phyloP scores from a whole-genome alignment of 2,888 invertebrate species.

The Tetranychus piercei region DNA sequence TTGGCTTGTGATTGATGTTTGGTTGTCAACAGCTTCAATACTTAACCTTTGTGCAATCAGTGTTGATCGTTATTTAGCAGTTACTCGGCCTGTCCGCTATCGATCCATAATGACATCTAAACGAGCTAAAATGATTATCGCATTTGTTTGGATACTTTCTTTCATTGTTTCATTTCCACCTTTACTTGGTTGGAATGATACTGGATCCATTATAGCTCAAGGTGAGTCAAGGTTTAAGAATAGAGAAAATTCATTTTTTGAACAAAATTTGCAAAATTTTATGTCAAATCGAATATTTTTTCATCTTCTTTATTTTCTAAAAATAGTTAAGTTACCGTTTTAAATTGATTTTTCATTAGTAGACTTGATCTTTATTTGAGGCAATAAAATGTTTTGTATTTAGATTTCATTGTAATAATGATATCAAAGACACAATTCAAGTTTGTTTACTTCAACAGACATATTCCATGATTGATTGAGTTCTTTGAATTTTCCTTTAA shows the following conservation, averaged over 20 bases:
- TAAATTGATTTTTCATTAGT: too few relatives aligned
- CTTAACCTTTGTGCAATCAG: conserved; percentile 88
- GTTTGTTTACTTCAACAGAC: too few relatives aligned
- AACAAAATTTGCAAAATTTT: background rate
- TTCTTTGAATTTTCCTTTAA: too few relatives aligned
- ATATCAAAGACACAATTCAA: too few relatives aligned
- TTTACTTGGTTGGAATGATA: conserved; percentile 40
- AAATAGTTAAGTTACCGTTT: too few relatives aligned
- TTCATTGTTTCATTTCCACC: conserved; percentile 83
- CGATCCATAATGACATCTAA: conserved; percentile 64
- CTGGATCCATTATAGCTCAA: conserved; percentile 8
- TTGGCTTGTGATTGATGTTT: conserved; percentile 86
- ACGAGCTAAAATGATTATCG: conserved; percentile 66
- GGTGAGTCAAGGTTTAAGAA: background rate
- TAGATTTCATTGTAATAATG: too few relatives aligned
- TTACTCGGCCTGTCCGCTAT: conserved; percentile 85
- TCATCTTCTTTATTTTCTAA: background rate
- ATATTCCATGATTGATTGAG: too few relatives aligned
- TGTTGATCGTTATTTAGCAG: conserved; percentile 65
- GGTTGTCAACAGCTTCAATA: conserved; percentile 92
- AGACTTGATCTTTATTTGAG: too few relatives aligned
- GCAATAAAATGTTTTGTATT: too few relatives aligned
- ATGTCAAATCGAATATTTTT: background rate
- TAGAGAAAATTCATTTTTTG: background rate
- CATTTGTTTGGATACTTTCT: conserved; percentile 81